Base-by-base conservation (phyloP, 2,797 vertebrate genomes). In the Tokudaia muenninki region DNA sequence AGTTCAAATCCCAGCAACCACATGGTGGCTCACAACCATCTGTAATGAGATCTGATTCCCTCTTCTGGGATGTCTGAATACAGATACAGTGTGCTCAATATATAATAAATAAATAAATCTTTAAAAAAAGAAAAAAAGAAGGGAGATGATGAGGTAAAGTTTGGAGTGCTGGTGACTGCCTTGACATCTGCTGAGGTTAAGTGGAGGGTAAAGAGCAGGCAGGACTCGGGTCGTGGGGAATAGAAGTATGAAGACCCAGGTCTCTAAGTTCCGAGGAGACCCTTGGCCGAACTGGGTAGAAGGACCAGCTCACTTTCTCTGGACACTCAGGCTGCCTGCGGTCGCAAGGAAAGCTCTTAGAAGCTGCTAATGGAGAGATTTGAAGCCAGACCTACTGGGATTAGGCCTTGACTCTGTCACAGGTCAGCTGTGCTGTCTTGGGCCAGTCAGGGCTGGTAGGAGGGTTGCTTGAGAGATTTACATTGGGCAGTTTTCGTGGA, bases 281-380 rank as follows among this genome's bases (percentile, higher is more conserved):
- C 63, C 17, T 26, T 77, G 26, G 26, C 50, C 59, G 29, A 29
- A 19, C 1, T 82, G 22, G 12, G 9, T 44, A 50, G 80, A 87
- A n/a, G 57, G 22, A 19, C 83, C 80, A 29, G 59, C 10, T 37
- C 57, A n/a, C 47, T 31, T 59, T 65, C 50, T 82, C 88, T 50
- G 65, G 37, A 65, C 50, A 87, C 11, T 77, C 55, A 91, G 88
- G 31, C 47, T 65, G 74, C 65, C 61, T 77, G 7, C 84, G 44
- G 17, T 57, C 81, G 19, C 72, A 88, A 44, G 41, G 9, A 57
- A 11, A 74, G 41, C 55, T 14, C 31, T 34, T 0, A 3, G 34
- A 87, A 91, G 87, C 92, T 94, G 31, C 31, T 82, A 37, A 79
- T 55, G 17, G 86, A n/a, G 13, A 80, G 82, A 77, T 77, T 4